A percentile compares a stretch with the other conserved stretches of the same genome.
Evolutionary conservation across 2,797 vertebrate species (phyloP).

Genomic region (Acipenser transmontanus): DNA sequence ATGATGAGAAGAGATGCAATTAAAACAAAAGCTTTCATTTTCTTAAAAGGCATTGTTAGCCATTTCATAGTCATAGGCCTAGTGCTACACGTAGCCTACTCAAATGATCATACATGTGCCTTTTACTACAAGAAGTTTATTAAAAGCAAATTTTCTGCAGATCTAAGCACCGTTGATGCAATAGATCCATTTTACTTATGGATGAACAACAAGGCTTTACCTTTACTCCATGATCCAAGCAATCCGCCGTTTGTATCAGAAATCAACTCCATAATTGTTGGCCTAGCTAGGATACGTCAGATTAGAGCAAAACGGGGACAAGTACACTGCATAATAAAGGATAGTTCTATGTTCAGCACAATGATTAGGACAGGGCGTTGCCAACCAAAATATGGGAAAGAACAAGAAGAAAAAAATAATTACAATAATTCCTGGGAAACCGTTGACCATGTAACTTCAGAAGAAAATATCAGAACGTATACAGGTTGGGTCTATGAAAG

Average conservation of each 20-base stretch:
- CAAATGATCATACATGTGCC: slow-evolving; percentile 12
- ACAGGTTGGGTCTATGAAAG: slow-evolving; percentile 34
- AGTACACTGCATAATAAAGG: slow-evolving; percentile 27
- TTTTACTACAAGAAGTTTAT: slow-evolving; percentile 38
- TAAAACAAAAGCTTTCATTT: slow-evolving; percentile 27
- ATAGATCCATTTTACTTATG: slow-evolving; percentile 33
- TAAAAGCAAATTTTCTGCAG: slow-evolving; percentile 25
- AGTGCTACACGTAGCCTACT: slow-evolving; percentile 22
- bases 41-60: slow-evolving; percentile 15
- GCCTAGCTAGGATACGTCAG: slow-evolving; percentile 50
- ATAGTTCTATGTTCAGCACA: slow-evolving; percentile 11
- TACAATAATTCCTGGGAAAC: slow-evolving; percentile 32
- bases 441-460: slow-evolving; percentile 1
- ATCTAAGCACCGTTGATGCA: slow-evolving; percentile 17
- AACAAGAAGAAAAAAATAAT: slow-evolving; percentile 31
- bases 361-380: slow-evolving; percentile 33
- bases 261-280: slow-evolving; percentile 43
- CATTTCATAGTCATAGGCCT: slow-evolving; percentile 40
- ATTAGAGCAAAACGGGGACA: slow-evolving; percentile 29
- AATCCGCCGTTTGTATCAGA: slow-evolving; percentile 30
- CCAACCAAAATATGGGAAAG: slow-evolving; percentile 28
- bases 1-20: slow-evolving; percentile 27
- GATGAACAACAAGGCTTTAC: slow-evolving; percentile 29
- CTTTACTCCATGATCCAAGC: slow-evolving; percentile 39
- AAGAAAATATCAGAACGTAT: neutral